A percentile compares a stretch with the other conserved stretches of the same genome.
These are phyloP conservation scores for Stercorarius parasiticus DNA, from an alignment of 2,113 vertebrate species.

Conservation along the genomic window DNA sequence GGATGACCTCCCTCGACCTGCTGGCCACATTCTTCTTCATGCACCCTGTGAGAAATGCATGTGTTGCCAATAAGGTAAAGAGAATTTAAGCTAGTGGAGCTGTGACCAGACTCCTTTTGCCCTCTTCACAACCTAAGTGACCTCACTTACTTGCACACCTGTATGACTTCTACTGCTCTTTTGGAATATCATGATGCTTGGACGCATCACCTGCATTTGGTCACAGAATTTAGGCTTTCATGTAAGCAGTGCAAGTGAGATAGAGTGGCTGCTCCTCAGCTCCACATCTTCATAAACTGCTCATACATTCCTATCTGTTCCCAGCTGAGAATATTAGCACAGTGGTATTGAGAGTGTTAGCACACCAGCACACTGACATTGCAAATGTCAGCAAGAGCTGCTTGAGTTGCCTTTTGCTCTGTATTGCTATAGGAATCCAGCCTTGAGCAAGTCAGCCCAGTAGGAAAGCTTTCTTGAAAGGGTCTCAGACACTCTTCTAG, in stretches of 20 bases:
- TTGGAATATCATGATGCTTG: background rate
- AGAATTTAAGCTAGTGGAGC: background rate
- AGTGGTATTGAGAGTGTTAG: background rate
- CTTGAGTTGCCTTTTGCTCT: background rate
- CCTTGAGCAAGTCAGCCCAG: background rate
- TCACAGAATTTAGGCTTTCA: background rate
- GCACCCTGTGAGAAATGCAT: background rate
- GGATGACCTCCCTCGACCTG: no score
- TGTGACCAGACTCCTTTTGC: background rate
- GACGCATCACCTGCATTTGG: background rate
- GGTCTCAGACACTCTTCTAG: background rate
- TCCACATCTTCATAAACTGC: background rate
- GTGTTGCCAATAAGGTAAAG: background rate
- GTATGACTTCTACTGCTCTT: background rate
- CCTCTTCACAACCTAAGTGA: background rate
- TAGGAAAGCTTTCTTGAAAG: background rate
- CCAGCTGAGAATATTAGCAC: background rate
- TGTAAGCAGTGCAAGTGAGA: rapidly evolving
- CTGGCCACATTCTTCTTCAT: no score
- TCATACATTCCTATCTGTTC: background rate
- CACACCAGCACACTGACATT: background rate
- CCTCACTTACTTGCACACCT: background rate
- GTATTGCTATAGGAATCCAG: background rate
- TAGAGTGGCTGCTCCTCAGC: rapidly evolving
- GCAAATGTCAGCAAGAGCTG: background rate